A percentile compares a stretch with the other conserved stretches of the same genome.
phyloP scores from a whole-genome alignment of 2,797 vertebrate genomes.

The Choloepus didactylus region DNA sequence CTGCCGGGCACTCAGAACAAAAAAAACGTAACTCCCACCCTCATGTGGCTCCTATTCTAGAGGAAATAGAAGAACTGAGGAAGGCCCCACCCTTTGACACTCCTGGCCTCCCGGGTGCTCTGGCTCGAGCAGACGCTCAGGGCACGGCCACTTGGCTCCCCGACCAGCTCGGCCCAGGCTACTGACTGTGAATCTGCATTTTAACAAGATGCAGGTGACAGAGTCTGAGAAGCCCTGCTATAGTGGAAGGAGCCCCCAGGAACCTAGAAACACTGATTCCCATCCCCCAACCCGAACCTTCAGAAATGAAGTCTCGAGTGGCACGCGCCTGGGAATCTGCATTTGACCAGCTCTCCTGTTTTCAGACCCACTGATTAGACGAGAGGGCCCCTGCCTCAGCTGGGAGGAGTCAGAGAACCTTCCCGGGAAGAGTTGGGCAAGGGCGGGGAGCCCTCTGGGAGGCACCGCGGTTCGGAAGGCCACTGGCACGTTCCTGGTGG shows the following conservation, averaged over 20 bases:
- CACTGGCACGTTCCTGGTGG: neutral
- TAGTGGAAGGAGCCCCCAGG: neutral
- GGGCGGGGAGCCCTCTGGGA: too few relatives aligned
- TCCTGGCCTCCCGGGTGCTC: neutral
- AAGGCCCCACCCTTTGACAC: accelerated
- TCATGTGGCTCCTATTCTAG: accelerated
- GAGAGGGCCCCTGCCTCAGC: accelerated
- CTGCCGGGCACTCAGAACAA: neutral
- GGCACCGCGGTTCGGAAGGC: neutral
- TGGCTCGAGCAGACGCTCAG: too few relatives aligned
- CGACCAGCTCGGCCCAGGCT: neutral
- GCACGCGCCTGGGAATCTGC: accelerated
- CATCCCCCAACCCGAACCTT: neutral
- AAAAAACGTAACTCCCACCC: neutral
- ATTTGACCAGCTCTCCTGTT: accelerated
- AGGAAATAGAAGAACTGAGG: neutral
- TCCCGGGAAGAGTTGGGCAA: neutral
- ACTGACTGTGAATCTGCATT: accelerated
- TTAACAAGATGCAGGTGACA: accelerated
- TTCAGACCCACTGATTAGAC: neutral
- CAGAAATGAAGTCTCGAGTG: accelerated
- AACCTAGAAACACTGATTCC: neutral
- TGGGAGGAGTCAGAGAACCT: neutral
- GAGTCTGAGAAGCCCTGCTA: neutral
- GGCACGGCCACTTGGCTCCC: too few relatives aligned